Evolutionary conservation across 2,888 invertebrate genomes (phyloP).

Genomic region (Noctua comes): DNA sequence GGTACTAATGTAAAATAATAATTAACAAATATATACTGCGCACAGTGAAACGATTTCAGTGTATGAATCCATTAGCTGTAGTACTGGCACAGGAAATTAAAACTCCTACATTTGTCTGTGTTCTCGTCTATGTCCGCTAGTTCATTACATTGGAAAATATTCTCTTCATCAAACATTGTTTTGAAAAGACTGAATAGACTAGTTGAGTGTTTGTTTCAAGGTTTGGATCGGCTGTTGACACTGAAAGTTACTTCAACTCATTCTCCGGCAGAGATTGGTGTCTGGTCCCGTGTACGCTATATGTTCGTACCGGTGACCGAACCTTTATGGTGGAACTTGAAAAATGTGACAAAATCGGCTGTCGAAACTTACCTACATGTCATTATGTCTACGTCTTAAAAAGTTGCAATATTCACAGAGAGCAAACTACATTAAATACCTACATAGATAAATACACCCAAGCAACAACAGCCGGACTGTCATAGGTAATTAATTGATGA

Average conservation of each 20-base stretch:
- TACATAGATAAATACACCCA: neutral
- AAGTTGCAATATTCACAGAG: neutral
- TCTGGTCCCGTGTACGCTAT: neutral
- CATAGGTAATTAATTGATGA: neutral
- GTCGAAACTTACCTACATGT: neutral
- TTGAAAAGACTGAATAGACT: neutral
- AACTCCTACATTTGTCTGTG: conserved; percentile 33
- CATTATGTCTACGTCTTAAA: too few relatives aligned
- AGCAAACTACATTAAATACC: neutral
- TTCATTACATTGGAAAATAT: conserved; percentile 21
- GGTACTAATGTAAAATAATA: conserved; percentile 27
- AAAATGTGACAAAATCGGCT: neutral
- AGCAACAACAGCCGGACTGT: neutral
- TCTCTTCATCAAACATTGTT: neutral
- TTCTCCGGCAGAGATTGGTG: neutral
- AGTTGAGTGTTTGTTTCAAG: neutral
- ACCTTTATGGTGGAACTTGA: neutral
- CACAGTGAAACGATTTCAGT: conserved; percentile 32
- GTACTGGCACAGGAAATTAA: conserved; percentile 57
- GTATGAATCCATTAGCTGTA: conserved; percentile 44
- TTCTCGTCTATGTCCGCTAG: conserved; percentile 7
- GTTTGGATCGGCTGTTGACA: neutral
- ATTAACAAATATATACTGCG: conserved; percentile 3
- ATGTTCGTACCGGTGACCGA: neutral
- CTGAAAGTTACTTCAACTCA: neutral